Percentiles rank a stretch among this genome's conserved stretches.
phyloP scores from a whole-genome alignment of 2,888 invertebrate genomes.

The Stenodera caucasica region DNA sequence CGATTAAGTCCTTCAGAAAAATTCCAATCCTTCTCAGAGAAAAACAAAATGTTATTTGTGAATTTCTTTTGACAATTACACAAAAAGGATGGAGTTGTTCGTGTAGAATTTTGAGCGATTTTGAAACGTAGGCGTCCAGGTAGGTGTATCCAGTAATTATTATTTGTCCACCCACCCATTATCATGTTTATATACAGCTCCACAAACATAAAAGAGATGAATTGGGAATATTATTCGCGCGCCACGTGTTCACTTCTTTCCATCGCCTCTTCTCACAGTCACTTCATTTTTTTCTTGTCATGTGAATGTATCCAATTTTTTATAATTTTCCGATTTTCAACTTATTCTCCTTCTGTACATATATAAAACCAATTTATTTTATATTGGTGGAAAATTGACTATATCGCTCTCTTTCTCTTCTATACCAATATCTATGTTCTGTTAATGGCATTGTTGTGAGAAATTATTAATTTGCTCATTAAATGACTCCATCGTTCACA shows the following conservation, averaged over 20 bases:
- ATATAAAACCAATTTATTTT: constrained; percentile 1
- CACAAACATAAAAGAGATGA: not conserved
- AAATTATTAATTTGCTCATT: not conserved
- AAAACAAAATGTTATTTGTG: not conserved
- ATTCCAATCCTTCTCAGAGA: not conserved
- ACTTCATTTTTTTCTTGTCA: not conserved
- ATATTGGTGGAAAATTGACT: not conserved
- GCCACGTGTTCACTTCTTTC: not conserved
- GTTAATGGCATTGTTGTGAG: not conserved
- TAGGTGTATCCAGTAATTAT: not conserved
- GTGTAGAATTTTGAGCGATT: not conserved
- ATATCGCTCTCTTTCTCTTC: not conserved
- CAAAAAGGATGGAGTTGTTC: constrained; percentile 1
- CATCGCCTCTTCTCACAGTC: not conserved
- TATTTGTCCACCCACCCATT: constrained; percentile 2
- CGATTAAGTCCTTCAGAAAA: too few species aligned
- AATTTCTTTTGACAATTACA: too few species aligned
- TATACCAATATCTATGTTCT: too few species aligned
- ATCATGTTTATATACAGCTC: not conserved
- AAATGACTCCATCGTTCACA: not conserved
- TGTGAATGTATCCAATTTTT: too few species aligned
- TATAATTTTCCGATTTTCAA: too few species aligned
- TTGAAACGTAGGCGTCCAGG: not conserved
- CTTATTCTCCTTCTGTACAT: not conserved
- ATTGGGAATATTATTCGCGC: not conserved